These are phyloP conservation scores for Threskiornis aethiopicus DNA, from an alignment of 2,797 vertebrate species.

Conservation along the genomic window DNA sequence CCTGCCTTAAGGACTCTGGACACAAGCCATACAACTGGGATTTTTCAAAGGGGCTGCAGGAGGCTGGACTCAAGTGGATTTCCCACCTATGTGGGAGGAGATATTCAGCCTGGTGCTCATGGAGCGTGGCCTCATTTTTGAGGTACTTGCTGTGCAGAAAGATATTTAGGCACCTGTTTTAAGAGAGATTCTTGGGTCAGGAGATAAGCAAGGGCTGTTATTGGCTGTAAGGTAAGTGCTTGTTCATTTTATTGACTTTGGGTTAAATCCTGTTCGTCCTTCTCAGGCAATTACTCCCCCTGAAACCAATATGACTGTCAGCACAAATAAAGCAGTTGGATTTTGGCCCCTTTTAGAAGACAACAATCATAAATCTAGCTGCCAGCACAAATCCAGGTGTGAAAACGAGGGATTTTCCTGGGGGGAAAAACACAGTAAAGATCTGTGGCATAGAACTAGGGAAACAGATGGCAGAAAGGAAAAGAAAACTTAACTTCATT, in stretches of 20 bases:
- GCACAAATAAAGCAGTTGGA: background rate
- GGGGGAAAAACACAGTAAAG: background rate
- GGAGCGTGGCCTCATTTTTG: background rate
- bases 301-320: background rate
- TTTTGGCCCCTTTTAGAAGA: background rate
- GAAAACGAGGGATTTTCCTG: background rate
- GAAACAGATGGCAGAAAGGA: background rate
- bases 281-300: background rate
- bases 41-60: background rate
- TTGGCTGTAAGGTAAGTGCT: background rate
- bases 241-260: constrained; percentile 2
- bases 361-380: background rate
- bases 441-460: background rate
- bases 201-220: background rate
- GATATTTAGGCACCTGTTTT: background rate
- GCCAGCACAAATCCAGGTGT: background rate
- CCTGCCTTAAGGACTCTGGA: background rate
- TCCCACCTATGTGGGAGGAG: background rate
- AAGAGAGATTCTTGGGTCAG: background rate
- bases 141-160: background rate
- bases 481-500: background rate
- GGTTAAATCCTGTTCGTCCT: background rate
- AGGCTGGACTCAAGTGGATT: background rate
- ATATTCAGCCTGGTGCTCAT: background rate
- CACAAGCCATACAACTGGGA: background rate